Evolutionary conservation across 1,140 invertebrate species (phyloP).

Genomic region (Aphaenogaster rudis): DNA sequence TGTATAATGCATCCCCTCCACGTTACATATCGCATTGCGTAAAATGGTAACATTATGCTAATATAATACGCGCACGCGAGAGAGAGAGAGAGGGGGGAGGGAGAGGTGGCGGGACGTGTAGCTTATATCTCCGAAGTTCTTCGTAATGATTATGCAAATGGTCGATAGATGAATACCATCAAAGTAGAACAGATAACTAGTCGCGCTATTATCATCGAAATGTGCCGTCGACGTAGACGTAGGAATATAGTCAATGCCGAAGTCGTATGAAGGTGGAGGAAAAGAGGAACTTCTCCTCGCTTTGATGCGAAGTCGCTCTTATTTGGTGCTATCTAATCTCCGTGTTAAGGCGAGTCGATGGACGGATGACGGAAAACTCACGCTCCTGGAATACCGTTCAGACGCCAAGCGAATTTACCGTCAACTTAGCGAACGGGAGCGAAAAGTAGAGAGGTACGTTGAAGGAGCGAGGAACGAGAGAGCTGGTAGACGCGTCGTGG

Average conservation of each 20-base stretch:
- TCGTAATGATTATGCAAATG: conserved; percentile 26
- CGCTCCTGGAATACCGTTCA: conserved; percentile 17
- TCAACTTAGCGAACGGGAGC: conserved; percentile 45
- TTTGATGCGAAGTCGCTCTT: not conserved
- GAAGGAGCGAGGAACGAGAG: conserved; percentile 23
- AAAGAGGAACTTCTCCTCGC: not conserved
- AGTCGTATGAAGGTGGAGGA: not conserved
- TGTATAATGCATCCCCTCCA: conserved; percentile 17
- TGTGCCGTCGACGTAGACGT: not conserved
- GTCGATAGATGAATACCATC: not conserved
- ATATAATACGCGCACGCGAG: not conserved
- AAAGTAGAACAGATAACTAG: not conserved
- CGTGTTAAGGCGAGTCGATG: not conserved
- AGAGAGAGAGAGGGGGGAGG: not conserved
- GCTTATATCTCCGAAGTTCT: conserved; percentile 8
- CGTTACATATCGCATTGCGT: not conserved
- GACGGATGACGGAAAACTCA: conserved; percentile 27
- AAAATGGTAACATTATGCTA: conserved; percentile 33
- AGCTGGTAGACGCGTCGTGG: conserved; percentile 60
- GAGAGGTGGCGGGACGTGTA: no score
- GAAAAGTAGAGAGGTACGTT: not conserved
- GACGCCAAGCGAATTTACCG: conserved; percentile 36
- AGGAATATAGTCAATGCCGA: not conserved
- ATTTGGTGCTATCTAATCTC: not conserved
- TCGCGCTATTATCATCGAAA: not conserved